Percentiles rank a stretch among this genome's conserved stretches.
These are phyloP conservation scores for Camelus dromedarius DNA, from an alignment of 2,113 vertebrate genomes.

Conservation along the genomic window DNA sequence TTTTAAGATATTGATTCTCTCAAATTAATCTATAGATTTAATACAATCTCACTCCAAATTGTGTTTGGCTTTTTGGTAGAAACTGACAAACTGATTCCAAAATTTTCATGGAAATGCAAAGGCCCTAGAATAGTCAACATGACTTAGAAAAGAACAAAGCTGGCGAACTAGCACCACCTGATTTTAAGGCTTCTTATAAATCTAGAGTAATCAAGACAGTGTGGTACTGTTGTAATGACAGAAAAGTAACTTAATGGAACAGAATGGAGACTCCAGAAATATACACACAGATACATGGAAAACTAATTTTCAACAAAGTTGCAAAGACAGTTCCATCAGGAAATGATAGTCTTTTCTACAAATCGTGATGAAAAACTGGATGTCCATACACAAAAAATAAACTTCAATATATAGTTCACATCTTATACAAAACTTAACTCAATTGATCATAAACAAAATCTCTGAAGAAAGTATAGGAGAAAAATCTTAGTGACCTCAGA, in stretches of 20 bases:
- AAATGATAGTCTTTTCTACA: neutral
- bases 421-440: neutral
- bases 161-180: neutral
- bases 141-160: neutral
- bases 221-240: neutral
- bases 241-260: neutral
- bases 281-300: neutral
- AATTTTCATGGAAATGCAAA: neutral
- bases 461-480: neutral
- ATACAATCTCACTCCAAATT: neutral
- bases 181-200: conserved; percentile 11
- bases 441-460: neutral
- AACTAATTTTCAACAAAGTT: conserved; percentile 18
- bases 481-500: neutral
- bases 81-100: neutral
- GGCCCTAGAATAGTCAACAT: neutral
- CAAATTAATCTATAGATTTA: neutral
- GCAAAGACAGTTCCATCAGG: neutral
- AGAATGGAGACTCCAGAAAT: neutral
- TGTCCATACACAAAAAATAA: neutral
- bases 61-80: neutral
- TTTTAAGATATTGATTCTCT: neutral
- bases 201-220: neutral
- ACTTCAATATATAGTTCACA: neutral
- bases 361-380: neutral